phyloP scores from a whole-genome alignment of 2,888 invertebrate genomes.

The Drosophila setosimentum region DNA sequence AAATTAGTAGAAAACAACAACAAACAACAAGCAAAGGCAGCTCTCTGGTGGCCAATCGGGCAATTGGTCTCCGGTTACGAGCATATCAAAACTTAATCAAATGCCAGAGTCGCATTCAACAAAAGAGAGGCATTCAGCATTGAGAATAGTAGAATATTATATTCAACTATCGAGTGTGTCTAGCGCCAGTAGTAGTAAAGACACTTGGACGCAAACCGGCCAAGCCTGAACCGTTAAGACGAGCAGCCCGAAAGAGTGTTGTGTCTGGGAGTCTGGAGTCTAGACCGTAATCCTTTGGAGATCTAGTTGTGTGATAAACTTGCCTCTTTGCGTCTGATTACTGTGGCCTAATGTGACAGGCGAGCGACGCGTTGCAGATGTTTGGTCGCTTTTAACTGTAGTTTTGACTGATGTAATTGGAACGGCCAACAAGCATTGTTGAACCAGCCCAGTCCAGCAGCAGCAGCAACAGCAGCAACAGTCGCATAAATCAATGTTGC shows the following conservation, averaged over 20 bases:
- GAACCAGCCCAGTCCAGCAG: slow-evolving; percentile 26
- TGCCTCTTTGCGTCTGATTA: slow-evolving; percentile 71
- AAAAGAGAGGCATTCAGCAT: slow-evolving; percentile 51
- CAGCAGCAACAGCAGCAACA: slow-evolving; percentile 2
- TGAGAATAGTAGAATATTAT: slow-evolving; percentile 4
- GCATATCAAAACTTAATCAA: slow-evolving; percentile 74
- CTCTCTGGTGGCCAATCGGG: slow-evolving; percentile 57
- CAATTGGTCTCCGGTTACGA: slow-evolving; percentile 62
- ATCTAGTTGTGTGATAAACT: slow-evolving; percentile 75
- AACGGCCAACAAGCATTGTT: slow-evolving; percentile 61
- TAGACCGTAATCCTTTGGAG: slow-evolving; percentile 75
- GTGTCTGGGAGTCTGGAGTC: slow-evolving; percentile 39
- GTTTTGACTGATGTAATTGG: slow-evolving; percentile 77
- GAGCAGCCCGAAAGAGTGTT: slow-evolving; percentile 23
- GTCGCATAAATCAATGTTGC: slow-evolving; percentile 61
- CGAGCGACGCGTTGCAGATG: slow-evolving; percentile 69
- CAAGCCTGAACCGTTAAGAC: slow-evolving; percentile 61
- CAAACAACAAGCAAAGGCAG: slow-evolving; percentile 20
- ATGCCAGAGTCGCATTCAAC: slow-evolving; percentile 28
- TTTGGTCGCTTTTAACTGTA: slow-evolving; percentile 57
- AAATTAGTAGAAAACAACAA: slow-evolving; percentile 62
- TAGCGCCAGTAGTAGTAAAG: slow-evolving; percentile 66
- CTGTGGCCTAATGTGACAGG: slow-evolving; percentile 75
- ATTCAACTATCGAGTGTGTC: slow-evolving; percentile 17
- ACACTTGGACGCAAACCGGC: slow-evolving; percentile 47